Evolutionary conservation across 1,140 invertebrate species (phyloP), one percentile per base, ranked within the genome.

Genomic region (Lepidotrigona ventralis): DNA sequence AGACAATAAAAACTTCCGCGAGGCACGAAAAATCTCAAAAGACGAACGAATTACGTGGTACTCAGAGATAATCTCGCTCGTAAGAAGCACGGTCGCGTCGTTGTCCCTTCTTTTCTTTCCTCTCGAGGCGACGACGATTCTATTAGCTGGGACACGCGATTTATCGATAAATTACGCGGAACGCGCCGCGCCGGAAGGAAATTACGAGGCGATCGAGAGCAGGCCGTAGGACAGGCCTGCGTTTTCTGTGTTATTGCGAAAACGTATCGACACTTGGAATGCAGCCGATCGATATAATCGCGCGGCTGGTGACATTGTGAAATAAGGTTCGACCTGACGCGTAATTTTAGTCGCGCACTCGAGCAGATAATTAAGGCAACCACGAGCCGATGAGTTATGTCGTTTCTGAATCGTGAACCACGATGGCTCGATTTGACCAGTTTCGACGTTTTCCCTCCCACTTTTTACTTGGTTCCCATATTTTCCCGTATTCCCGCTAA

Each of bases 221-320:
- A 46, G 39, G 46, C 53, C 17, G 51, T 29, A 29, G 29, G 51
- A 29, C 72, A 54, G n/a, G 64, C 63, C 39, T 6, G 54, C n/a
- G n/a, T 46, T 82, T 79, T 69, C 73, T 76, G 19, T 17, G 73
- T 71, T 64, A 76, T 79, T 77, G 75, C 75, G 81, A 83, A 79
- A 83, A 83, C 46, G 64, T 83, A 83, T 83, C 81, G 81, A 79
- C 76, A 79, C 66, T 54, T 46, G 81, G 81, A 83, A 83, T 83
- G 81, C 81, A 71, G 66, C 17, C 68, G 75, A 83, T 83, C 81
- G 81, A 83, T 83, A 79, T 71, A 79, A 83, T 72, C 75, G 58
- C 68, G 77, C 76, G 68, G 29, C 76, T 26, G 76, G 68, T 79
- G 81, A 83, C 81, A 83, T 72, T 78, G 76, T 79, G 76, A 83